Percentiles rank a stretch among this genome's conserved stretches.
These are phyloP conservation scores for Oligia latruncula DNA, from an alignment of 2,888 invertebrate species.

Conservation along the genomic window DNA sequence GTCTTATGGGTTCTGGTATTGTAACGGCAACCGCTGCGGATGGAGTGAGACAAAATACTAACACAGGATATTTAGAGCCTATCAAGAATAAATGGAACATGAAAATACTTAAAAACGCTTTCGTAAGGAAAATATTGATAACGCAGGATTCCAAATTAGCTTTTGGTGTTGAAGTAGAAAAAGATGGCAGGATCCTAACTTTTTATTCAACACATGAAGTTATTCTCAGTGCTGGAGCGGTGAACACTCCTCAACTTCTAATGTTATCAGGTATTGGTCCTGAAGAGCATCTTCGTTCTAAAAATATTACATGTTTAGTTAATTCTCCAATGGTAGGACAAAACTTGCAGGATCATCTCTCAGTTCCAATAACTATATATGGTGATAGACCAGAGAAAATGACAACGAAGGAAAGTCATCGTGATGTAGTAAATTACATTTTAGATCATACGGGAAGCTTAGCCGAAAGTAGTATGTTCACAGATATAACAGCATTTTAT, in stretches of 20 bases:
- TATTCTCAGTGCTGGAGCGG: slow-evolving; percentile 80
- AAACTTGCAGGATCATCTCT: slow-evolving; percentile 52
- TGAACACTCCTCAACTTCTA: slow-evolving; percentile 81
- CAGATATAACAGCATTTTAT: slow-evolving; percentile 57
- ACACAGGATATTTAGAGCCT: slow-evolving; percentile 85
- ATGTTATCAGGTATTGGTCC: slow-evolving; percentile 85
- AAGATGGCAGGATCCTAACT: slow-evolving; percentile 21
- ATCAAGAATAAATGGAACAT: slow-evolving; percentile 62
- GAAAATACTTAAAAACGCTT: slow-evolving; percentile 54
- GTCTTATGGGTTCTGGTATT: slow-evolving; percentile 77
- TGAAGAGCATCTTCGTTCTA: slow-evolving; percentile 68
- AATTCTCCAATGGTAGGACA: slow-evolving; percentile 71
- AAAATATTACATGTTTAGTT: slow-evolving; percentile 73
- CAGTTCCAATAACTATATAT: slow-evolving; percentile 50
- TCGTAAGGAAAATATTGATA: slow-evolving; percentile 57
- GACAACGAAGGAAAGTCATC: slow-evolving; percentile 19
- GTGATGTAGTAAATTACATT: slow-evolving; percentile 38
- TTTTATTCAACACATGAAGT: slow-evolving; percentile 72
- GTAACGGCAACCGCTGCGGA: slow-evolving; percentile 83
- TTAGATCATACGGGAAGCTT: slow-evolving; percentile 39
- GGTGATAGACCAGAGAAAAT: slow-evolving; percentile 40
- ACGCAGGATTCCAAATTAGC: slow-evolving; percentile 30
- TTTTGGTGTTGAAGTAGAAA: slow-evolving; percentile 57
- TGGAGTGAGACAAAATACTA: slow-evolving; percentile 89
- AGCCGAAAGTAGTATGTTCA: slow-evolving; percentile 39